Base-by-base conservation (phyloP, 2,888 invertebrate species). In the Drosophila mettleri region DNA sequence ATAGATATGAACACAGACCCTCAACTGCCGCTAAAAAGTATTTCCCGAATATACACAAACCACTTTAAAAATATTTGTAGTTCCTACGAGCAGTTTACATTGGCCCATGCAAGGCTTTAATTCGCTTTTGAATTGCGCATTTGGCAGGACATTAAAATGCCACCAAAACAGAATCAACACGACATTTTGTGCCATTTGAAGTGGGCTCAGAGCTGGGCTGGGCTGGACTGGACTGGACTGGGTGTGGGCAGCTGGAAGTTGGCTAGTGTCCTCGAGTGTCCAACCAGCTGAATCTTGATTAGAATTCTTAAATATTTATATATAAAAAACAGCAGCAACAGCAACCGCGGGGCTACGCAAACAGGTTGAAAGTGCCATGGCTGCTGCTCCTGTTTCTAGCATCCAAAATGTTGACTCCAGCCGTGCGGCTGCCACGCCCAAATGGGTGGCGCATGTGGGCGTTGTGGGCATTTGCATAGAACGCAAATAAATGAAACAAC, bases 251-350 rank as follows among this genome's bases (percentile, higher is more conserved):
- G 45, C 16, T 39, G 6, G 39, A 9, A 41, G 52, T 20, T 45
- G 33, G 63, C 41, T 36, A 62, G 62, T 51, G 61, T 58, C 63
- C 54, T 70, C 52, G 24, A 55, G 69, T 33, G 64, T 64, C 55
- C 55, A 53, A 49, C 52, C 85, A 79, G 68, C 86, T 85, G 84
- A 76, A 91, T 91, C 91, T 91, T 91, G 91, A 91, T 91, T 91
- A 91, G 86, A 91, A 88, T 88, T 88, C 85, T 89, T 78, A 91
- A 91, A 91, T 91, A 90, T 91, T 91, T 90, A 91, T 91, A 90
- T 91, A 90, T 81, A 90, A 78, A 20, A 41, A n/a, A 9, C 3
- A 38, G 5, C 4, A 10, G 10, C 3, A 38, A 67, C 71, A 75
- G 63, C 63, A 75, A 66, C 39, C 36, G 51, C 54, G 52, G 38